Percentiles rank a stretch among this genome's conserved stretches.
These are phyloP conservation scores for Salvelinus fontinalis DNA, from an alignment of 2,113 vertebrate genomes.

Conservation along the genomic window DNA sequence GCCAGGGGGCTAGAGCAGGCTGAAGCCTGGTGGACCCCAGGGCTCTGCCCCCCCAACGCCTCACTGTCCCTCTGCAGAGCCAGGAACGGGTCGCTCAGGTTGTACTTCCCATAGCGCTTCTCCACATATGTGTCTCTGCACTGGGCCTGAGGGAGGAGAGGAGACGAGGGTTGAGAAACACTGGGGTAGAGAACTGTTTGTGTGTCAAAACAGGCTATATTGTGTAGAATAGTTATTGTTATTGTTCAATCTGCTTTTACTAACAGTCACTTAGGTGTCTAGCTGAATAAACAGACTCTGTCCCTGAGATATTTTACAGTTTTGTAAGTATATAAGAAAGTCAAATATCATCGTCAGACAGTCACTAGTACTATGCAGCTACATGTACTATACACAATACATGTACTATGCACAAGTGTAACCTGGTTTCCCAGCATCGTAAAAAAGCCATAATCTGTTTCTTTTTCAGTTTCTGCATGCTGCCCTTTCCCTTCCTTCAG, in stretches of 20 bases:
- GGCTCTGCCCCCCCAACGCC: constrained; percentile 74
- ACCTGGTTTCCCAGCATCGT: neutral
- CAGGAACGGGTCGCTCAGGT: constrained; percentile 92
- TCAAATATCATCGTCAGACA: no score
- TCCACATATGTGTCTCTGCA: constrained; percentile 88
- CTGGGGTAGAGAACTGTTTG: neutral
- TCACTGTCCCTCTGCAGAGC: constrained; percentile 93
- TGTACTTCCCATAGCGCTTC: constrained; percentile 92
- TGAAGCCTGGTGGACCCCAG: constrained; percentile 52
- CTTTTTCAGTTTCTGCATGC: neutral
- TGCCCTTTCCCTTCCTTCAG: constrained; percentile 7
- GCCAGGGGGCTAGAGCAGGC: constrained; percentile 86
- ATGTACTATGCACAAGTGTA: no score
- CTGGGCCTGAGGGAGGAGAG: constrained; percentile 78
- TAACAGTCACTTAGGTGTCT: no score
- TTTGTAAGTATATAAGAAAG: no score
- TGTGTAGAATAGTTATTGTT: no score
- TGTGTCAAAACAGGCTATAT: no score
- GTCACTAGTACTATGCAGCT: no score
- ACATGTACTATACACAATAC: no score
- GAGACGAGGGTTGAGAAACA: neutral
- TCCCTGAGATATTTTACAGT: no score
- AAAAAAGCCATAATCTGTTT: neutral
- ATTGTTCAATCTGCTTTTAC: no score
- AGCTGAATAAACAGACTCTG: no score